Base-by-base conservation (phyloP, 2,888 invertebrate species). In the Lacanobia oleracea region DNA sequence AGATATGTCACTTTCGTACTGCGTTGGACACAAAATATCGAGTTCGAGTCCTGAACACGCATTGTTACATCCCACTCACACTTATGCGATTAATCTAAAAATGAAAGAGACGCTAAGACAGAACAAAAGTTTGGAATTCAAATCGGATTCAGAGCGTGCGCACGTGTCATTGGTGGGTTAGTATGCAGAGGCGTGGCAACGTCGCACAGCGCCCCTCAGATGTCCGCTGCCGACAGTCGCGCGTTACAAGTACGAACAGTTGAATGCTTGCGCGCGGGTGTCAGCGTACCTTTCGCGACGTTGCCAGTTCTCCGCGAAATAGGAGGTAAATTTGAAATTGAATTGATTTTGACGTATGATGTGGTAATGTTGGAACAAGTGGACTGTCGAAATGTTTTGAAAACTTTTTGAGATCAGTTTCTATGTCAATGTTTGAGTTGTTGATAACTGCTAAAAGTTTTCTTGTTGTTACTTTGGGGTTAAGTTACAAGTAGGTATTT, bases 231-330 rank as follows among this genome's bases (percentile, higher is more conserved):
- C 86, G 90, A 89, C 94, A 95, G 95, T 94, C 88, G 92, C 93
- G 94, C 90, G 94, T 90, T 90, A 88, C 89, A 91, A 90, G 90
- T 91, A 90, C 92, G 90, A 94, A 94, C 95, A 95, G 95, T 94
- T 94, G 94, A 94, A 95, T 94, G 93, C 94, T 93, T 93, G 92
- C 92, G 91, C 87, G 88, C 92, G 89, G 93, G 91, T 92, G 92
- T 91, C 93, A 92, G 91, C 89, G 91, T 88, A 90, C 86, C 89
- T 88, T 88, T 87, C 91, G 92, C 91, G 92, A 91, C 93, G 93
- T 92, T 92, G 92, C 94, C 94, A 91, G 91, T 89, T 91, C 89
- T 89, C 89, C 89, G 88, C 88, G 89, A 89, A 88, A 83, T 91
- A 91, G 90, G 93, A 95, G 95, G 95, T 95, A 95, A 94, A 92